These are phyloP conservation scores for Anolis carolinensis DNA, from an alignment of 2,113 vertebrate species.

Conservation along the genomic window DNA sequence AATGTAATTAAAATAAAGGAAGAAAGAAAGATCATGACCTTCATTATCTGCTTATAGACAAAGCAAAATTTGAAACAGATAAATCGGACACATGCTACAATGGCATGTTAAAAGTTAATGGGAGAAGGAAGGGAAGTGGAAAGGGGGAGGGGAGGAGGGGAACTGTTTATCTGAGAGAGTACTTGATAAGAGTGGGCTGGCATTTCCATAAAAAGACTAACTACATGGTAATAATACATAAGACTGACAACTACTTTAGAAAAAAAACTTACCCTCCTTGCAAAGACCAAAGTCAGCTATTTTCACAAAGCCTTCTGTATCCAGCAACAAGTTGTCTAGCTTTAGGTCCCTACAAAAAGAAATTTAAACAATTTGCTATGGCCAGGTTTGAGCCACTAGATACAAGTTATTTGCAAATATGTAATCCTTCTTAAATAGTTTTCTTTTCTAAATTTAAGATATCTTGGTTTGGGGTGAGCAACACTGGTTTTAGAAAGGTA, in stretches of 20 bases:
- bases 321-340: constrained; percentile 96
- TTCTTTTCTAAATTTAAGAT: neutral
- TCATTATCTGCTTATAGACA: too few relatives aligned
- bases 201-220: neutral
- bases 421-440: neutral
- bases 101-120: neutral
- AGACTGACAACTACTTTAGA: constrained; percentile 21
- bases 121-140: neutral
- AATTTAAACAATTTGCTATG: constrained; percentile 45
- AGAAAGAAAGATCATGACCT: too few relatives aligned
- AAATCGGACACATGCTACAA: neutral
- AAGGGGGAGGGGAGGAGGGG: neutral
- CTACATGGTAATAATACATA: neutral
- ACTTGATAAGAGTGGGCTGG: neutral
- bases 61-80: too few relatives aligned
- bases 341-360: constrained; percentile 89
- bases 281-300: constrained; percentile 99
- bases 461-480: neutral
- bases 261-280: constrained; percentile 91
- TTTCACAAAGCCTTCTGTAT: constrained; percentile 98
- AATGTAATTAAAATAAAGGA: too few relatives aligned
- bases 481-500: neutral
- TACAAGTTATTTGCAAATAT: neutral
- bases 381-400: neutral
- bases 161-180: neutral